These are phyloP conservation scores for Diplodus sargus DNA, from an alignment of 2,797 vertebrate genomes.

Conservation along the genomic window DNA sequence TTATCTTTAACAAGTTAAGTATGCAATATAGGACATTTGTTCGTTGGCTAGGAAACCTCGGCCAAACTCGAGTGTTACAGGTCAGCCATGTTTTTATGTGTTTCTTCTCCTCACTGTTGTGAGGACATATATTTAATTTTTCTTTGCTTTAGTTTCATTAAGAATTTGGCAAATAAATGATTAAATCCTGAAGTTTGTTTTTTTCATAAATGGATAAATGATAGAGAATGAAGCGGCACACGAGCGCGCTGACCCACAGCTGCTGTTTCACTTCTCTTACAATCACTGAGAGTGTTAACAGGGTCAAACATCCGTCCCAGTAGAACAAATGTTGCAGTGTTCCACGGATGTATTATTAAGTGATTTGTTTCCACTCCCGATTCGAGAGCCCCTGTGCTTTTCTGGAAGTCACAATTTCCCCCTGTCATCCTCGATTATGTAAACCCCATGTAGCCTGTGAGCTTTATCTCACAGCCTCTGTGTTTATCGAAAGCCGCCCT, in stretches of 20 bases:
- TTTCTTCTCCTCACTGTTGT: no score
- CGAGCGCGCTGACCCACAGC: background rate
- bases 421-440: constrained; percentile 64
- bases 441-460: constrained; percentile 48
- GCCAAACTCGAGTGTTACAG: no score
- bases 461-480: constrained; percentile 35
- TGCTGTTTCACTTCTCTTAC: background rate
- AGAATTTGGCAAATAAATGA: no score
- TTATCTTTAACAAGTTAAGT: no score
- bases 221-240: no score
- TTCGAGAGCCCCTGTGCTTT: constrained; percentile 40
- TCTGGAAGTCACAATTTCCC: constrained; percentile 46
- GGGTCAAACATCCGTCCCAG: constrained; percentile 23
- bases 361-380: constrained; percentile 46
- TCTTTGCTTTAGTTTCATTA: background rate
- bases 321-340: constrained; percentile 20
- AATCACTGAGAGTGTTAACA: constrained; percentile 20
- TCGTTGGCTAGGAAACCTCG: no score
- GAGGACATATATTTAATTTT: background rate
- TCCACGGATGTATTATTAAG: constrained; percentile 29
- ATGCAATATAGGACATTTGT: no score
- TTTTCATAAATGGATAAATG: background rate
- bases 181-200: no score
- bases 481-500: constrained; percentile 52
- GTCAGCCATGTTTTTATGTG: no score